These are phyloP conservation scores for Meganola albula DNA, from an alignment of 2,888 invertebrate genomes.

Conservation along the genomic window DNA sequence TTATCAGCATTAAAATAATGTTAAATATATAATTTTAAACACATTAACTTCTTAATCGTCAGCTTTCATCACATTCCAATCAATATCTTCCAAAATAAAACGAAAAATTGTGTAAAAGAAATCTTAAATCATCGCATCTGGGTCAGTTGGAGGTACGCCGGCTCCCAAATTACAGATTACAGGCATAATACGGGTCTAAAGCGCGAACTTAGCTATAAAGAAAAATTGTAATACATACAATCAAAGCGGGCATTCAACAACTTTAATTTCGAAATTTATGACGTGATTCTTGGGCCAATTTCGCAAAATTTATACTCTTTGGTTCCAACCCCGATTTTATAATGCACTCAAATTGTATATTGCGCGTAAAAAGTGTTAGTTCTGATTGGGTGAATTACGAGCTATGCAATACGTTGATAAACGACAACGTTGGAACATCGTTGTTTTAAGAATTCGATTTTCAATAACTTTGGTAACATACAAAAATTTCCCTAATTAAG, in stretches of 20 bases:
- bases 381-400: conserved; percentile 20
- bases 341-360: conserved; percentile 33
- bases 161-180: conserved; percentile 41
- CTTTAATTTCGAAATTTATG: conserved; percentile 50
- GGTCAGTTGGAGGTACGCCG: conserved; percentile 31
- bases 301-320: conserved; percentile 52
- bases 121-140: conserved; percentile 19
- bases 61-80: neutral
- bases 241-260: conserved; percentile 23
- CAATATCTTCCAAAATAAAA: conserved; percentile 3
- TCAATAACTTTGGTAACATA: too few species aligned
- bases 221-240: conserved; percentile 32
- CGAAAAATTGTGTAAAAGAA: conserved; percentile 9
- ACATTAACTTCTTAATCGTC: neutral
- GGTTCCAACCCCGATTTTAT: conserved; percentile 44
- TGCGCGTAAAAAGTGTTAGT: conserved; percentile 22
- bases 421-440: too few species aligned
- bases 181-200: conserved; percentile 37
- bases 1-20: conserved; percentile 5
- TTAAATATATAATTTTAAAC: too few species aligned
- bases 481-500: too few species aligned
- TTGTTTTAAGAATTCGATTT: too few species aligned
- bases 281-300: conserved; percentile 45
- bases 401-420: too few species aligned
- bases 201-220: conserved; percentile 30